A percentile compares a stretch with the other conserved stretches of the same genome.
phyloP scores from a whole-genome alignment of 37 sponge, comb jelly and placozoan species.

The Chondrosia reniformis region DNA sequence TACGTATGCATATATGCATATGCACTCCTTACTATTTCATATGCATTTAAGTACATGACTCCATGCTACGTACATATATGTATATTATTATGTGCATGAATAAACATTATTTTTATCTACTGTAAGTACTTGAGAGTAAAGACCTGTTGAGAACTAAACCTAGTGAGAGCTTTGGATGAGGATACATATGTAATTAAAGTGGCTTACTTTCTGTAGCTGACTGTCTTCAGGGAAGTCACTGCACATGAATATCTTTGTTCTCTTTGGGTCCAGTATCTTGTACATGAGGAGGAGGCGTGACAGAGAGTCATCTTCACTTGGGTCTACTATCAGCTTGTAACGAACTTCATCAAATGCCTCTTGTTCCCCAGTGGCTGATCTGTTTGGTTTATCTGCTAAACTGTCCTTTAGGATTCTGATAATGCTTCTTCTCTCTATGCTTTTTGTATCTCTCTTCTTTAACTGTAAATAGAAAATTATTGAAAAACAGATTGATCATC shows the following conservation, averaged over 20 bases:
- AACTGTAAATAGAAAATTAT: too few species aligned
- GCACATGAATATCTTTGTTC: slow-evolving; percentile 70
- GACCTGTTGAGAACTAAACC: too few species aligned
- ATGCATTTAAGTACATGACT: too few species aligned
- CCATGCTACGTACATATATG: not conserved
- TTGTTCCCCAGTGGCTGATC: slow-evolving; percentile 13
- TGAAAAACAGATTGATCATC: too few species aligned
- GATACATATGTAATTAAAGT: too few species aligned
- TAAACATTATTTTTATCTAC: not conserved
- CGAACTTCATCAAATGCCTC: slow-evolving; percentile 50
- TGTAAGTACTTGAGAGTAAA: too few species aligned
- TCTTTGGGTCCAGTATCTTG: slow-evolving; percentile 51
- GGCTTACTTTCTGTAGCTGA: slow-evolving; percentile 67
- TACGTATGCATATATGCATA: not conserved
- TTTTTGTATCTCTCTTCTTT: not conserved
- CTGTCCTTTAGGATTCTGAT: slow-evolving; percentile 55
- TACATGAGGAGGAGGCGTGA: slow-evolving; percentile 70
- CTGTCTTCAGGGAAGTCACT: slow-evolving; percentile 86
- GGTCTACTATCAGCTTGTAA: slow-evolving; percentile 68
- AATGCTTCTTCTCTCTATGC: slow-evolving; percentile 33
- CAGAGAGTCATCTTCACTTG: slow-evolving; percentile 63
- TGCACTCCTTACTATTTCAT: too few species aligned
- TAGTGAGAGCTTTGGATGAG: too few species aligned
- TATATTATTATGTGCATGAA: not conserved
- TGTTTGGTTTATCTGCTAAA: slow-evolving; percentile 45